Evolutionary conservation across 1,140 invertebrate genomes (phyloP), one percentile per base, ranked within the genome.

Genomic region (Hyles euphorbiae): DNA sequence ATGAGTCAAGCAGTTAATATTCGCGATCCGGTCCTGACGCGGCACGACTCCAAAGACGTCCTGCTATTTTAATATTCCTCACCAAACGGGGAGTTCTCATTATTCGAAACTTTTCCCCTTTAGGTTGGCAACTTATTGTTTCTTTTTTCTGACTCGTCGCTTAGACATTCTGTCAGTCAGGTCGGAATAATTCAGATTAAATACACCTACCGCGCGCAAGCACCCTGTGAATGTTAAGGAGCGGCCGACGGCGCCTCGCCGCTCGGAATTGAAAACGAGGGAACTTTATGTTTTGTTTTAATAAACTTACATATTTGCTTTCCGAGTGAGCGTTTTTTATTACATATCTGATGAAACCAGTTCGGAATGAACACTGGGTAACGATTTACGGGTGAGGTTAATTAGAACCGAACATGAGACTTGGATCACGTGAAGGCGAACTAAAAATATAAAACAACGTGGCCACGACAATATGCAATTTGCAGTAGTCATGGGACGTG

Each of bases 181-280:
- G 74, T 72, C 62, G 63, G 75, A 75, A 81, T 86, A 82, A 86
- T 85, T 85, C 76, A 83, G 79, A 85, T 86, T 83, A 85, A 81
- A 81, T 81, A 85, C 78, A 81, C 78, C 82, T 78, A 78, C 78
- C 77, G 76, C 77, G 63, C 70, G 68, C 60, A 63, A 59, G 58
- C 69, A 60, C 64, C 65, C 57, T 56, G 64, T 78, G 81, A 78
- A 84, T 87, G 77, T 60, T 76, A 85, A 82, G 69, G 65, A 76
- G 70, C 63, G 69, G 55, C 64, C 63, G 74, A 69, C 63, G 69
- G 55, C 65, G 68, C 78, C 68, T 50, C 66, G 69, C 70, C 67
- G 70, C 56, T 66, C 72, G 63, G 81, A 85, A 85, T 84, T 78
- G 76, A 59, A 79, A 85, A 82, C 81, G 76, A 78, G 75, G 72